Evolutionary conservation across 2,797 vertebrate genomes (phyloP).

Genomic region (Urosaurus nigricauda): DNA sequence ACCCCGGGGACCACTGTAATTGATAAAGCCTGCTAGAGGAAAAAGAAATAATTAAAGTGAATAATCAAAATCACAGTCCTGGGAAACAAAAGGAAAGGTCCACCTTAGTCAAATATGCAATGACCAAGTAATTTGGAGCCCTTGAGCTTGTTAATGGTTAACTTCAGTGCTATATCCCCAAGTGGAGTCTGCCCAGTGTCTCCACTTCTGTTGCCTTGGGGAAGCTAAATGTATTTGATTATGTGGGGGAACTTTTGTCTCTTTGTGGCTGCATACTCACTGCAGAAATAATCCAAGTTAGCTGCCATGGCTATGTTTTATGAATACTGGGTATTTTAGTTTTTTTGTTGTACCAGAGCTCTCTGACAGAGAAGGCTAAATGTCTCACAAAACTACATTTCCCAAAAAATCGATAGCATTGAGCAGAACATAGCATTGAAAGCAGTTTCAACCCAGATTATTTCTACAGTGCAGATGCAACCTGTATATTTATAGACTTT

Average conservation of each 20-base stretch:
- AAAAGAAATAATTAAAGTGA: neutral
- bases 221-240: neutral
- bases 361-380: too few relatives aligned
- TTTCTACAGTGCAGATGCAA: too few relatives aligned
- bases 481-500: too few relatives aligned
- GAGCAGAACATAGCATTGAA: too few relatives aligned
- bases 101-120: neutral
- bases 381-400: too few relatives aligned
- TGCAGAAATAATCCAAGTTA: too few relatives aligned
- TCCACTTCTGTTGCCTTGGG: neutral
- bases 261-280: too few relatives aligned
- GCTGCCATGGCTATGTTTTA: too few relatives aligned
- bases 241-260: neutral
- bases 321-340: too few relatives aligned
- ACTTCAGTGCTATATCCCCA: neutral
- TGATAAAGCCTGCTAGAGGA: constrained; percentile 62
- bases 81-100: neutral
- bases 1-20: constrained; percentile 73
- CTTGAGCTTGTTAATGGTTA: neutral
- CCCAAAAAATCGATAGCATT: too few relatives aligned
- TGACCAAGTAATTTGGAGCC: neutral
- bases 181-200: neutral
- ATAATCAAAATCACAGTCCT: neutral
- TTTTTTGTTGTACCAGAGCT: too few relatives aligned
- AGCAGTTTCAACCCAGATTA: too few relatives aligned